A percentile compares a stretch with the other conserved stretches of the same genome.
Evolutionary conservation across 2,797 vertebrate genomes (phyloP).

Genomic region (Rhyacichthys aspro): DNA sequence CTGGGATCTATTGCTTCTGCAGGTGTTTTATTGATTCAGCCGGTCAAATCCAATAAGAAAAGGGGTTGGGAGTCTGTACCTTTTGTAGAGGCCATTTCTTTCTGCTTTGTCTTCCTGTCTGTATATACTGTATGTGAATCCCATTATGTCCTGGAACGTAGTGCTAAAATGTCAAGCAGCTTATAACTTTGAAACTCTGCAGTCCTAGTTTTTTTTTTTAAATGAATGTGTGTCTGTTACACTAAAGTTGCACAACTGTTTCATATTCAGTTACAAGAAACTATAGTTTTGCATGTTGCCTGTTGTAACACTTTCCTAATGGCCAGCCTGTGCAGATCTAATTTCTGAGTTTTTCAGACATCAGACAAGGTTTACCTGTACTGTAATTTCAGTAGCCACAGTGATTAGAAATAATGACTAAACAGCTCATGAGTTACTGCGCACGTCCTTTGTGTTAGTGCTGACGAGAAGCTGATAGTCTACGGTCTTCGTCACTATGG

Average conservation of each 20-base stretch:
- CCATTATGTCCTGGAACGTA: slow-evolving; percentile 36
- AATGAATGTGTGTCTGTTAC: slow-evolving; percentile 31
- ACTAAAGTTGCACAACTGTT: slow-evolving; percentile 40
- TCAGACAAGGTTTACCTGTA: slow-evolving; percentile 21
- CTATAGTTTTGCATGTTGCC: slow-evolving; percentile 71
- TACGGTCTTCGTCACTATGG: slow-evolving; percentile 9
- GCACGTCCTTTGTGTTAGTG: slow-evolving; percentile 19
- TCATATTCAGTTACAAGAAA: slow-evolving; percentile 42
- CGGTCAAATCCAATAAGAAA: too few relatives aligned
- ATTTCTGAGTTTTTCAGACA: slow-evolving; percentile 32
- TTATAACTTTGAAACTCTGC: slow-evolving; percentile 38
- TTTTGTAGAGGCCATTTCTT: slow-evolving; percentile 36
- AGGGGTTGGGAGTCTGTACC: slow-evolving; percentile 8
- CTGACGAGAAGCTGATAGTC: slow-evolving; percentile 9
- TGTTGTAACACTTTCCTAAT: slow-evolving; percentile 58
- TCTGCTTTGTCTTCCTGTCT: slow-evolving; percentile 54
- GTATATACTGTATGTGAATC: slow-evolving; percentile 39
- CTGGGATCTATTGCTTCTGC: slow-evolving; percentile 5
- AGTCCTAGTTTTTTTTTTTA: slow-evolving; percentile 9
- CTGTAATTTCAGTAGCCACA: slow-evolving; percentile 37
- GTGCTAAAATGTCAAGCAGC: slow-evolving; percentile 39
- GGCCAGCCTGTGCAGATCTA: slow-evolving; percentile 47
- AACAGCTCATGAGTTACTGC: slow-evolving; percentile 24
- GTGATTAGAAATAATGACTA: slow-evolving; percentile 19
- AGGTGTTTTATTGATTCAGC: too few relatives aligned